These are phyloP conservation scores for Nicator chloris DNA, from an alignment of 2,113 vertebrate genomes.

Conservation along the genomic window DNA sequence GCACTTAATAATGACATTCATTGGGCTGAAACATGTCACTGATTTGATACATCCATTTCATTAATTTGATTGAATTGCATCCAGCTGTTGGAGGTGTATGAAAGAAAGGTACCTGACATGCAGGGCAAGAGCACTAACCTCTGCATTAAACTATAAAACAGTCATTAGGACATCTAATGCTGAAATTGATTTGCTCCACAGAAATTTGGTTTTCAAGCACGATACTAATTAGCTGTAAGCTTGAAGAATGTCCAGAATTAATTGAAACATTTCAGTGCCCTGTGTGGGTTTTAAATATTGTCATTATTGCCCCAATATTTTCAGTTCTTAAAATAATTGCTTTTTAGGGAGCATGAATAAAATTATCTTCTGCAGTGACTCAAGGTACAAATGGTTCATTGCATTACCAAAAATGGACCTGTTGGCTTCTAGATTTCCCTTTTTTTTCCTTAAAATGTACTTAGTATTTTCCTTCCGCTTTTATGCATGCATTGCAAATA, in stretches of 20 bases:
- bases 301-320: conserved; percentile 22
- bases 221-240: conserved; percentile 45
- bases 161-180: conserved; percentile 45
- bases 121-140: neutral
- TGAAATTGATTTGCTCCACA: conserved; percentile 51
- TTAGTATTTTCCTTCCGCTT: neutral
- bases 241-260: conserved; percentile 58
- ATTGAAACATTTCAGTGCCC: conserved; percentile 42
- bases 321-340: conserved; percentile 27
- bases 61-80: conserved; percentile 44
- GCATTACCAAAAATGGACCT: neutral
- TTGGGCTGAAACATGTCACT: conserved; percentile 37
- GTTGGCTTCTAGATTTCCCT: neutral
- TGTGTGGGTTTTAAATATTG: conserved; percentile 52
- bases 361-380: neutral
- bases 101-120: conserved; percentile 17
- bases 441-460: neutral
- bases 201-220: conserved; percentile 50
- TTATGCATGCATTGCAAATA: neutral
- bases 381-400: neutral
- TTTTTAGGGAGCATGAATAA: neutral
- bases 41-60: conserved; percentile 44
- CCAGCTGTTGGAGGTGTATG: neutral
- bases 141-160: conserved; percentile 44
- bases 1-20: conserved; percentile 22